Evolutionary conservation across 2,113 vertebrate species (phyloP), one percentile per base, ranked within the genome.

Genomic region (Ramphastos sulfuratus): DNA sequence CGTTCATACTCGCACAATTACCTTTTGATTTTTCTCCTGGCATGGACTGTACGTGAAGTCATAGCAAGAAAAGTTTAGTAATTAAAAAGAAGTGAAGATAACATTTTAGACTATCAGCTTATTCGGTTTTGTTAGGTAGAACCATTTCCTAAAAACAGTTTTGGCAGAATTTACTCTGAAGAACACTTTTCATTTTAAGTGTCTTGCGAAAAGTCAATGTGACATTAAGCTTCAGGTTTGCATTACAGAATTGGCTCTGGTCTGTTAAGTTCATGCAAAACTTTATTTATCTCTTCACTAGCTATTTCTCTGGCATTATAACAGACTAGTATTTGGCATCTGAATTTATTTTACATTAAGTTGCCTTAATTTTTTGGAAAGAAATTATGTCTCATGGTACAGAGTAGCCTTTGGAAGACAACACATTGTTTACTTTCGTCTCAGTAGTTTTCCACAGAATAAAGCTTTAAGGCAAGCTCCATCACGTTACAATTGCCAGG

Each of bases 381-480:
- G 84, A 44, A 84, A 72, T 76, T 67, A 16, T 65, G 28, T 59
- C 28, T 76, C 1, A 5, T 12, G 13, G 17, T 78, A 93, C 60
- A 89, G 69, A 80, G 59, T 37, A 74, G 69, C 48, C 37, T 87
- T 59, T 70, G 56, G 50, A 58, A 90, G 61, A 81, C 80, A 61
- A 89, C 9, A 5, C 33, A 4, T 60, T 91, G 80, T 96, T 93
- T 94, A 77, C 82, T 89, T 93, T 77, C 5, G 1, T 90, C 69
- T 83, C 85, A 73, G 44, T 87, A 59, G 72, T 85, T 92, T 96
- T 95, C 69, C 69, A 65, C 75, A 83, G 86, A 95, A 60, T 77
- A 85, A 87, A 84, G 63, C 52, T 90, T 87, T n/a, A 74, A 46
- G 30, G 46, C 75, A 87, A 87, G 73, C 59, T 88, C 66, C 48